phyloP scores from a whole-genome alignment of 1,140 invertebrate species.

The Neodiprion virginianus region DNA sequence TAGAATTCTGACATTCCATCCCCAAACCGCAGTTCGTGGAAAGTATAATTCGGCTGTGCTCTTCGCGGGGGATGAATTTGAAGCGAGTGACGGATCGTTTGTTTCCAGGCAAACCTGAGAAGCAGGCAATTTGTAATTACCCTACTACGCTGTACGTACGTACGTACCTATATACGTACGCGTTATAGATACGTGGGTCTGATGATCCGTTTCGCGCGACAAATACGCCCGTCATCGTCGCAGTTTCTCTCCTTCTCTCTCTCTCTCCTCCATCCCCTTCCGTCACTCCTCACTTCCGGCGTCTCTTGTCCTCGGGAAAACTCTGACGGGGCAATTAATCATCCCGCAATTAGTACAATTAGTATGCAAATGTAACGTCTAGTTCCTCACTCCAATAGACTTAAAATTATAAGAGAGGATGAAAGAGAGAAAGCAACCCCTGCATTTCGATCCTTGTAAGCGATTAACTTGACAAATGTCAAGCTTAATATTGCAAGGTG shows the following conservation, averaged over 20 bases:
- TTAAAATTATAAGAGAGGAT: not conserved
- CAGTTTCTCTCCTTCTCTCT: not conserved
- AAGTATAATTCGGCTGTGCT: too few relatives aligned
- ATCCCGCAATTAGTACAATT: constrained; percentile 10
- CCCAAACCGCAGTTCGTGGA: too few relatives aligned
- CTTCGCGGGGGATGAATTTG: too few relatives aligned
- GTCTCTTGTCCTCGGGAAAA: not conserved
- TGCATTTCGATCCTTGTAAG: too few relatives aligned
- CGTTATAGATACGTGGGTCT: not conserved
- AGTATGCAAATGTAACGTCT: constrained; percentile 14
- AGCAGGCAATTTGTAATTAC: not conserved
- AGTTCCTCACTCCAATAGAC: constrained; percentile 8
- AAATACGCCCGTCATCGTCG: not conserved
- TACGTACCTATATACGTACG: too few relatives aligned
- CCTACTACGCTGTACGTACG: too few relatives aligned
- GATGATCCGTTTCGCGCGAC: constrained; percentile 2
- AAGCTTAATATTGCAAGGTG: too few relatives aligned
- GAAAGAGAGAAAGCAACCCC: not conserved
- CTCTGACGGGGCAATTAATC: constrained; percentile 10
- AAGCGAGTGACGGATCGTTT: too few relatives aligned
- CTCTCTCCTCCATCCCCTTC: not conserved
- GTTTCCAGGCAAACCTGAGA: too few relatives aligned
- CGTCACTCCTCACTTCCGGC: not conserved
- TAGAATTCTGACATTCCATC: too few relatives aligned
- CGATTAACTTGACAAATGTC: too few relatives aligned